Base-by-base conservation (phyloP, 2,888 invertebrate genomes). In the Podotricha telesiphe region DNA sequence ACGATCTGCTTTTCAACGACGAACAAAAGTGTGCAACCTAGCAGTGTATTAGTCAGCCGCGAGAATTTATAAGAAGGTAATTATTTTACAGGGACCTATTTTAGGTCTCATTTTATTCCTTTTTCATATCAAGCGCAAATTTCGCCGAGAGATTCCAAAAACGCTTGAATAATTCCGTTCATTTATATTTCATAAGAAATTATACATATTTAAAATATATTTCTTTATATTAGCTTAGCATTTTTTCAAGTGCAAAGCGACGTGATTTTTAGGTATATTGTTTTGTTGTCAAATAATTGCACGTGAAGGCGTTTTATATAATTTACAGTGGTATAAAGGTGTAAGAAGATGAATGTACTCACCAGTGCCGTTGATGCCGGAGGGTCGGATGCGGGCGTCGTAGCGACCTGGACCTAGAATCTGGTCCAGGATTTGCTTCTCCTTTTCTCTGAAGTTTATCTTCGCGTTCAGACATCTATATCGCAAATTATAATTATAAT, bases 341-440 rank as follows among this genome's bases (percentile, higher is more conserved):
- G 22, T 69, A 42, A 50, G 51, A 19, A 15, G 45, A 22, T 15
- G 53, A 22, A n/a, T 40, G 50, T 78, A 89, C 95, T 95, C 94
- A 98, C 98, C 98, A 95, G 98, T 98, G 87, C 97, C 98, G 89
- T 98, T 98, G 90, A 97, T 96, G 80, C 98, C 98, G 67, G 97
- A 97, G 66, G 98, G 98, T 85, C 98, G 94, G 86, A 98, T 98
- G 83, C 98, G 94, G 76, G 98, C 97, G 93, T 98, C 98, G 94
- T 98, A 98, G 78, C 96, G 95, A 77, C 97, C 97, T 74, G 96
- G 96, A 75, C 98, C 98, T 84, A 98, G 94, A 90, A 98, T 98
- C 93, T 96, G 96, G 93, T 98, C 98, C 90, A 98, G 94, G 82
- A 98, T 97, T 93, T 97, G 96, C 90, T 98, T 98, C 94, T 98